Percentiles rank a stretch among this genome's conserved stretches.
Evolutionary conservation across 2,113 vertebrate genomes (phyloP).

Genomic region (Eptesicus fuscus): DNA sequence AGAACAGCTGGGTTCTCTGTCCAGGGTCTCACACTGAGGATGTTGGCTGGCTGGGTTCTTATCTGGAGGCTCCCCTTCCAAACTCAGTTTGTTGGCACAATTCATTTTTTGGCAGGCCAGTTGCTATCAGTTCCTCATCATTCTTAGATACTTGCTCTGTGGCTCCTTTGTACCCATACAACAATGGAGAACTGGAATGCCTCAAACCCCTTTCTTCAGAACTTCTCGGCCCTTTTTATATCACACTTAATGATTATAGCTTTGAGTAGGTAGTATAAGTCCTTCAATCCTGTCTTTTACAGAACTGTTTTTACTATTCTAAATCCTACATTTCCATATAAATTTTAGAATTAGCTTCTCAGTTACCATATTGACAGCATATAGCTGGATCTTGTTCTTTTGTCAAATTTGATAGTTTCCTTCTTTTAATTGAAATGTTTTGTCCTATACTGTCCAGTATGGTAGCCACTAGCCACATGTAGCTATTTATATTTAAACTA

Average conservation of each 20-base stretch:
- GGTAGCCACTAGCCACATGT: background rate
- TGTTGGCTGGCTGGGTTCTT: background rate
- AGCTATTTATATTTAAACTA: background rate
- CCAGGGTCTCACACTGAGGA: background rate
- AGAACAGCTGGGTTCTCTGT: background rate
- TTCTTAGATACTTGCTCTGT: background rate
- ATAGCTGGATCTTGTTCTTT: too few species aligned
- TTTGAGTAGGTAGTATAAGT: background rate
- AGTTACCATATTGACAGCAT: background rate
- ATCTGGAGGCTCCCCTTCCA: background rate
- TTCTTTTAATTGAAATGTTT: background rate
- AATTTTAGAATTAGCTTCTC: background rate
- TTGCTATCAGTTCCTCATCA: background rate
- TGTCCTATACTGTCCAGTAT: background rate
- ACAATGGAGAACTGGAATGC: background rate
- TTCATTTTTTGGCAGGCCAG: background rate
- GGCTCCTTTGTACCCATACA: background rate
- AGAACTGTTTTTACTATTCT: background rate
- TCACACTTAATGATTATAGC: background rate
- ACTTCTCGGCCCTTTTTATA: background rate
- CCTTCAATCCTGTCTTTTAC: background rate
- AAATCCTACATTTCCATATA: background rate
- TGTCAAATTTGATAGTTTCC: background rate
- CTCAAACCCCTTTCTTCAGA: background rate
- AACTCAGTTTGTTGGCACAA: background rate